These are phyloP conservation scores for Aurelia sp. DNA, from an alignment of 30 jellyfish, hydroid and myxozoan species.

Conservation along the genomic window DNA sequence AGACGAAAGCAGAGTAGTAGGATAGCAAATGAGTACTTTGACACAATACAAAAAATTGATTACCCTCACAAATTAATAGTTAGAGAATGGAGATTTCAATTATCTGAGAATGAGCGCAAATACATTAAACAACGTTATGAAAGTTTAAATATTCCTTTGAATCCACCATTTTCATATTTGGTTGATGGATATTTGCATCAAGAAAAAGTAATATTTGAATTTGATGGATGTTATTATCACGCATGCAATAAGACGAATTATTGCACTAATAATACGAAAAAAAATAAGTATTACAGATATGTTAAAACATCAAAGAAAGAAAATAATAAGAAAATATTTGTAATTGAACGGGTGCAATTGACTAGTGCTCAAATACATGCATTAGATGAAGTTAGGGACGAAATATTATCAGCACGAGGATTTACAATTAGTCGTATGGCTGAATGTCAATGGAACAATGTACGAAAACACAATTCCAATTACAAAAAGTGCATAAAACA, in stretches of 20 bases:
- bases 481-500: too few species aligned
- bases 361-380: background rate
- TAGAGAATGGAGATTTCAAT: background rate
- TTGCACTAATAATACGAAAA: background rate
- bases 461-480: too few species aligned
- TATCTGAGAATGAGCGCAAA: background rate
- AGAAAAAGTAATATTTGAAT: background rate
- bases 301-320: background rate
- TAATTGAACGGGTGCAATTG: too few species aligned
- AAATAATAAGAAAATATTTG: too few species aligned
- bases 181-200: background rate
- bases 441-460: background rate
- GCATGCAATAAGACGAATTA: background rate
- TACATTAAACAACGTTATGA: background rate
- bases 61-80: background rate
- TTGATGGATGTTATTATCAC: constrained; percentile 33
- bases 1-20: background rate
- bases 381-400: background rate
- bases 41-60: background rate
- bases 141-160: background rate
- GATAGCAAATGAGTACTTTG: background rate
- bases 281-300: background rate
- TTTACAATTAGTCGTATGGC: background rate
- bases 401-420: background rate
- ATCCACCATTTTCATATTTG: background rate